Evolutionary conservation across 2,888 invertebrate genomes (phyloP).

Genomic region (Thumatha senex): DNA sequence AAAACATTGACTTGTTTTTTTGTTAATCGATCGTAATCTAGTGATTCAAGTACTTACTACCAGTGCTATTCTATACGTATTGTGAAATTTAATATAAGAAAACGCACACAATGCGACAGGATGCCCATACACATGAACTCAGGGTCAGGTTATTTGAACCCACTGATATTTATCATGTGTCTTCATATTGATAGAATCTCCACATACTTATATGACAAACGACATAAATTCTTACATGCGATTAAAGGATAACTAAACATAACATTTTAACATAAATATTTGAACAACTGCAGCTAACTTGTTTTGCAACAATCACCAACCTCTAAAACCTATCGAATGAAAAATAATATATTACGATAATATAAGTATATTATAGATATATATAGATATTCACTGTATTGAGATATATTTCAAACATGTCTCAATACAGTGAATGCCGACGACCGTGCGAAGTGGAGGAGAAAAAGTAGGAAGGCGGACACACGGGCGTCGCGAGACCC

Average conservation of each 20-base stretch:
- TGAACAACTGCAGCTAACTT: too few relatives aligned
- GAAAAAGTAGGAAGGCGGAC: too few relatives aligned
- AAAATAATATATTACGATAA: too few relatives aligned
- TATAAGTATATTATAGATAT: too few relatives aligned
- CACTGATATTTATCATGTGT: conserved; percentile 52
- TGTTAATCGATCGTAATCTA: background rate
- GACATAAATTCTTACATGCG: conserved; percentile 29
- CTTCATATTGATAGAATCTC: conserved; percentile 47
- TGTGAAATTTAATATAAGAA: background rate
- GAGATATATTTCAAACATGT: too few relatives aligned
- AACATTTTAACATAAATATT: too few relatives aligned
- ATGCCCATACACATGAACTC: conserved; percentile 45
- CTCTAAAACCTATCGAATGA: too few relatives aligned
- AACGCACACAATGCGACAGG: background rate
- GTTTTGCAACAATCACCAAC: too few relatives aligned
- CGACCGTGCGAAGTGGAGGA: too few relatives aligned
- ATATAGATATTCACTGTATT: too few relatives aligned
- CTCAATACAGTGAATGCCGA: too few relatives aligned
- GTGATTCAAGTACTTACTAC: background rate
- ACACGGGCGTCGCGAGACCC: too few relatives aligned
- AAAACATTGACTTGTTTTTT: conserved; percentile 11
- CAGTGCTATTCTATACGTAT: background rate
- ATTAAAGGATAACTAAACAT: conserved; percentile 25
- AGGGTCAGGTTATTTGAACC: conserved; percentile 51
- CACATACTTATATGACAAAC: conserved; percentile 47